These are phyloP conservation scores for Meteorus cinctellus DNA, from an alignment of 2,888 invertebrate species.

Conservation along the genomic window DNA sequence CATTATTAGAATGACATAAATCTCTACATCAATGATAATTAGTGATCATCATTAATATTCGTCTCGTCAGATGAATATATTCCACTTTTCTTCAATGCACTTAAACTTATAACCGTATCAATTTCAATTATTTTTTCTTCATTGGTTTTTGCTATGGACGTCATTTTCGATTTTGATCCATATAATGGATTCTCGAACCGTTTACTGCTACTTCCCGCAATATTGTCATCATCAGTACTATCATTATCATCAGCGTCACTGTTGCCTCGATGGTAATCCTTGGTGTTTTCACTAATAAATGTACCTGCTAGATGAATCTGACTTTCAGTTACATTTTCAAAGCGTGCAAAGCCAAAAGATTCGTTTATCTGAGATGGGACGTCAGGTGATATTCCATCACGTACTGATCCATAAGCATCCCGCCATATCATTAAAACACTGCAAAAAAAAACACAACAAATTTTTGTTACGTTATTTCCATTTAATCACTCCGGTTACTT, in stretches of 20 bases:
- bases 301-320: slow-evolving; percentile 59
- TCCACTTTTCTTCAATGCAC: slow-evolving; percentile 53
- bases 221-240: slow-evolving; percentile 20
- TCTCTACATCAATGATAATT: slow-evolving; percentile 49
- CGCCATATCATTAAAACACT: slow-evolving; percentile 57
- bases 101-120: slow-evolving; percentile 58
- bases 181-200: slow-evolving; percentile 70
- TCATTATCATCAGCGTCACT: slow-evolving; percentile 9
- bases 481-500: neutral
- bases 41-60: slow-evolving; percentile 47
- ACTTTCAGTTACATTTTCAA: slow-evolving; percentile 68
- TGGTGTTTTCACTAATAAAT: neutral
- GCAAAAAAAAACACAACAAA: slow-evolving; percentile 30
- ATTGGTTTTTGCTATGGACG: slow-evolving; percentile 35
- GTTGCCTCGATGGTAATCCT: neutral
- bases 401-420: slow-evolving; percentile 56
- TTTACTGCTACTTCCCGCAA: slow-evolving; percentile 15
- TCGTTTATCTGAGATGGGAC: slow-evolving; percentile 47
- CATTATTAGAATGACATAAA: slow-evolving; percentile 2
- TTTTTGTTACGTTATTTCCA: neutral
- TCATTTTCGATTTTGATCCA: slow-evolving; percentile 57
- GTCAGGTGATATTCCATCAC: slow-evolving; percentile 47
- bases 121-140: slow-evolving; percentile 53
- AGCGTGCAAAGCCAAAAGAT: slow-evolving; percentile 68
- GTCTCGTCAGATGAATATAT: slow-evolving; percentile 46